phyloP scores from a whole-genome alignment of 1,140 invertebrate genomes.

The Bicyclus anynana region DNA sequence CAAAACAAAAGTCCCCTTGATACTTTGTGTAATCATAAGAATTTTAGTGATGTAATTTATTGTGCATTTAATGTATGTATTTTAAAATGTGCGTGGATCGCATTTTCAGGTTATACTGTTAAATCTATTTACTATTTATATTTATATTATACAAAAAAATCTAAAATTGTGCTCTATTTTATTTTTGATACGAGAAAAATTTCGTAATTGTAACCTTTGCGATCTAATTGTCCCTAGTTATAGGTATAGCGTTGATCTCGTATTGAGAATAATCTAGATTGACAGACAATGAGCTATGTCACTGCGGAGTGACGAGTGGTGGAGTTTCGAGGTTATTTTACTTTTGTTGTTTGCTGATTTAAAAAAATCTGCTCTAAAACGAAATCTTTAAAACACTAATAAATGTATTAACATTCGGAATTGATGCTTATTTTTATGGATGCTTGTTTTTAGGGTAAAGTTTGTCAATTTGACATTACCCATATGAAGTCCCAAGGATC shows the following conservation, averaged over 20 bases:
- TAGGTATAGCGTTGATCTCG: constrained; percentile 32
- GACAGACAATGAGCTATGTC: background rate
- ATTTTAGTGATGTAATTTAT: background rate
- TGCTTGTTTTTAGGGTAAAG: too few species aligned
- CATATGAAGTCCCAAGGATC: too few species aligned
- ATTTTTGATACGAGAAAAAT: constrained; percentile 43
- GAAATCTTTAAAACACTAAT: too few species aligned
- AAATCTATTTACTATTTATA: constrained; percentile 9
- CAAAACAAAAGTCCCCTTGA: background rate
- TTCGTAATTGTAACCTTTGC: constrained; percentile 62
- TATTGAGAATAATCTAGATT: background rate
- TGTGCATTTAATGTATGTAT: background rate
- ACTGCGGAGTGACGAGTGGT: too few species aligned
- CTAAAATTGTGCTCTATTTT: constrained; percentile 3
- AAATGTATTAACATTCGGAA: too few species aligned
- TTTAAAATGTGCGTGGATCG: background rate
- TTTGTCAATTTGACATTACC: too few species aligned
- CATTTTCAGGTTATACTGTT: background rate
- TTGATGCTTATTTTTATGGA: too few species aligned
- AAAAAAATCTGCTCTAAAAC: too few species aligned
- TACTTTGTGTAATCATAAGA: background rate
- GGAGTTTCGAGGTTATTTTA: too few species aligned
- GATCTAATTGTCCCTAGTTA: constrained; percentile 70
- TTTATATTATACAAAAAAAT: background rate
- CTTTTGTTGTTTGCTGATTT: too few species aligned